Evolutionary conservation across 2,888 invertebrate genomes (phyloP), one percentile per base, ranked within the genome.

Genomic region (Protonemura montana): DNA sequence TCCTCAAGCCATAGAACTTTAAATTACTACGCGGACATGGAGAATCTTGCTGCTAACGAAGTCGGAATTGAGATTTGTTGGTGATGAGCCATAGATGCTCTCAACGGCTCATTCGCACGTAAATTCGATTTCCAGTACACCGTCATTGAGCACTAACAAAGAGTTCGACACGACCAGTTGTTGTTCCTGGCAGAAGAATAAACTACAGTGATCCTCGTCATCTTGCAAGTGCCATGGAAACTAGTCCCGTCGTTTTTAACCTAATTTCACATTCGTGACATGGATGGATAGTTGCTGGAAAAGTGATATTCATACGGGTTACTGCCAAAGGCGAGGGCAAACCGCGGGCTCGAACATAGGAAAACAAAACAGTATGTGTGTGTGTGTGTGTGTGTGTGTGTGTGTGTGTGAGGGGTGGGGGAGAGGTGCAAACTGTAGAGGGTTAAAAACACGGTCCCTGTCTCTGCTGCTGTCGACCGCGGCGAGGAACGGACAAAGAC

Each of bases 1-100:
- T 78, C 78, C 28, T 78, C 3, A 6, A 78, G n/a, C 78, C 78
- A 78, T 13, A 78, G 28, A 78, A 78, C 78, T 78, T 78, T 78
- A 78, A 78, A 78, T 78, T 78, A 78, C 59, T 21, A 59, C 21
- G 59, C 21, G 59, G 59, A 59, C 59, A 59, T 21, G 59, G 3
- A 59, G 59, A 59, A 59, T 59, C 59, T 59, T 59, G 59, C 59
- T 59, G 35, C 35, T 35, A 10, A 35, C 35, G 35, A 35, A 35
- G 10, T 35, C 35, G 35, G 35, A 35, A 35, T 35, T 35, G 35
- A 35, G 35, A 35, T 35, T 35, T 35, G 35, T 35, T 35, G 35
- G 35, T 35, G 35, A 35, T 35, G 35, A 10, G 35, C 35, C 35
- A 35, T 35, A 35, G 35, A 6, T 35, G 10, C 35, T 3, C 35